Evolutionary conservation across 2,888 invertebrate genomes (phyloP).

Genomic region (Fissipunctia ypsillon): DNA sequence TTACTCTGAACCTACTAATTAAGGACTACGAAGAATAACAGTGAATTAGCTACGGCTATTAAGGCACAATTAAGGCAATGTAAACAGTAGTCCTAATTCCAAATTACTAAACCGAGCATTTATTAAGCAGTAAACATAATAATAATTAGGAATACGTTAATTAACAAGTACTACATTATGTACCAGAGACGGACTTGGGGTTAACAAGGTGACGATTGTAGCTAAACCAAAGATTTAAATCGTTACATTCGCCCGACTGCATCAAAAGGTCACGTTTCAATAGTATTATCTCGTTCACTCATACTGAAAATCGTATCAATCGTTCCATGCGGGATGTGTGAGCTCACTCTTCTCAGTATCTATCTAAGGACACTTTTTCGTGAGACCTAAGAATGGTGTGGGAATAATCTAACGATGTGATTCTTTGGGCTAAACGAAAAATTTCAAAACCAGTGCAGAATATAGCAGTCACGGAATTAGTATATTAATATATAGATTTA

Average conservation of each 20-base stretch:
- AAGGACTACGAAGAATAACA: slow-evolving; percentile 13
- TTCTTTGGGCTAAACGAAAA: background rate
- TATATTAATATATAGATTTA: too few relatives aligned
- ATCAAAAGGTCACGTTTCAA: background rate
- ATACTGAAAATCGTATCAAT: background rate
- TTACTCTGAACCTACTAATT: slow-evolving; percentile 7
- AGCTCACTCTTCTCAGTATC: background rate
- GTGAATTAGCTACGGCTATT: background rate
- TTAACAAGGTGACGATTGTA: background rate
- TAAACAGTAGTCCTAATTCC: slow-evolving; percentile 19
- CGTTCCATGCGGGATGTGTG: background rate
- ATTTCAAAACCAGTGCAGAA: background rate
- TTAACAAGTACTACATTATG: background rate
- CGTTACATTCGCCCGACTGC: background rate
- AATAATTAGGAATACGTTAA: slow-evolving; percentile 25
- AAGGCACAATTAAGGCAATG: too few relatives aligned
- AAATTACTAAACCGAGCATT: slow-evolving; percentile 26
- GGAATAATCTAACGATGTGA: background rate
- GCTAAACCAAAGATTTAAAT: background rate
- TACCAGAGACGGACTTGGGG: slow-evolving; percentile 2
- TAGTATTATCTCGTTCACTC: background rate
- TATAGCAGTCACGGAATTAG: too few relatives aligned
- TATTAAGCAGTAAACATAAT: slow-evolving; percentile 45
- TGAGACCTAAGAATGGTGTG: background rate
- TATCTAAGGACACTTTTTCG: background rate